phyloP scores from a whole-genome alignment of 64 coral and sea anemone genomes.

The Orbicella faveolata region DNA sequence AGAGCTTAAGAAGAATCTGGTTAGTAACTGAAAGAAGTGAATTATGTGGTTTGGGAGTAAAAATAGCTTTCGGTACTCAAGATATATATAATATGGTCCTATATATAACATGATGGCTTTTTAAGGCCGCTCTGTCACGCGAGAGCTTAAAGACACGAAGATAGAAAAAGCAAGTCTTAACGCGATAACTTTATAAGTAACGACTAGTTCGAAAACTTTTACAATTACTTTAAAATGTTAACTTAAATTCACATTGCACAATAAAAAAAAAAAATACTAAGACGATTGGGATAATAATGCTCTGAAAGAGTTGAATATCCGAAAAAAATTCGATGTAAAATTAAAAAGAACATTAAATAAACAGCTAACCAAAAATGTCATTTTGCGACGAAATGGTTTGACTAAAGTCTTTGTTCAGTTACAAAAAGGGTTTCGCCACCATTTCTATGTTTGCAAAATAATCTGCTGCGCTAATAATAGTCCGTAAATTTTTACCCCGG shows the following conservation, averaged over 20 bases:
- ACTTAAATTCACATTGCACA: neutral
- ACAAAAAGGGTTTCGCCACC: neutral
- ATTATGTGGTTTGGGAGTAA: neutral
- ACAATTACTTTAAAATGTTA: neutral
- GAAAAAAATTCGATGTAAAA: too few relatives aligned
- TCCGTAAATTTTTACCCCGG: neutral
- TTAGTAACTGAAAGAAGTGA: neutral
- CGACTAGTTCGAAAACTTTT: neutral
- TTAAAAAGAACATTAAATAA: too few relatives aligned
- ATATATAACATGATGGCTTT: conserved; percentile 30
- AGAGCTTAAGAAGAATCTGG: conserved; percentile 2
- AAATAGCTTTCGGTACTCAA: conserved; percentile 21
- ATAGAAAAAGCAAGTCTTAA: neutral
- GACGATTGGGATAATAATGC: too few relatives aligned
- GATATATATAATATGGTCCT: conserved; percentile 14
- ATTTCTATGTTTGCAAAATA: conserved; percentile 17
- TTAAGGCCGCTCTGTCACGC: conserved; percentile 11
- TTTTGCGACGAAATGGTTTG: too few relatives aligned
- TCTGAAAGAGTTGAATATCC: too few relatives aligned
- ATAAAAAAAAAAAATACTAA: neutral
- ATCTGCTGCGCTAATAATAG: conserved; percentile 33
- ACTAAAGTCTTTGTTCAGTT: neutral
- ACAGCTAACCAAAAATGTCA: too few relatives aligned
- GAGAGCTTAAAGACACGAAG: neutral
- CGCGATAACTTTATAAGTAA: neutral